phyloP scores from a whole-genome alignment of 2,888 invertebrate genomes.

The Platycheirus albimanus region DNA sequence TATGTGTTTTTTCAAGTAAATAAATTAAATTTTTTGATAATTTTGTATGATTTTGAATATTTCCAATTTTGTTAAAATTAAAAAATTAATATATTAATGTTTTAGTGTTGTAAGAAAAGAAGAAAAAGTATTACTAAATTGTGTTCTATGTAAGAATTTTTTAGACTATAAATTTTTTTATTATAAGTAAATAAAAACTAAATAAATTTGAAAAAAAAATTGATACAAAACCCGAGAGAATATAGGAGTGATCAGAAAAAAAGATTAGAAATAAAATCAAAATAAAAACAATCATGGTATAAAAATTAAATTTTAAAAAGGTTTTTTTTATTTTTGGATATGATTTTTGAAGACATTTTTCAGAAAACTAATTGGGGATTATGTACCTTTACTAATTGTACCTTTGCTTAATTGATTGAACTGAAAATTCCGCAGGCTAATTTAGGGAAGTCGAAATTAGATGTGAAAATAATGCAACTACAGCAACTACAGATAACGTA shows the following conservation, averaged over 20 bases:
- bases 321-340: conserved; percentile 37
- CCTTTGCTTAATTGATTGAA: no score
- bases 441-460: no score
- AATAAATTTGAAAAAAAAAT: not conserved
- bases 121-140: conserved; percentile 63
- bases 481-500: no score
- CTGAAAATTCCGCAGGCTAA: no score
- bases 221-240: conserved; percentile 15
- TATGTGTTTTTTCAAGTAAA: conserved; percentile 4
- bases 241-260: conserved; percentile 36
- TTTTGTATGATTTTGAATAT: conserved; percentile 44
- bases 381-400: no score
- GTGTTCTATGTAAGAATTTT: conserved; percentile 58
- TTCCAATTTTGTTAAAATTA: conserved; percentile 8
- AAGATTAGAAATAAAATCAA: conserved; percentile 28
- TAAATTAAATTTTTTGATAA: conserved; percentile 2
- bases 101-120: conserved; percentile 49
- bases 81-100: conserved; percentile 4
- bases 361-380: no score
- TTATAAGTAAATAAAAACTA: conserved; percentile 22
- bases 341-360: no score
- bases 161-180: conserved; percentile 21
- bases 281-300: conserved; percentile 9
- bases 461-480: no score
- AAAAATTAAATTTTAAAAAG: conserved; percentile 26